A percentile compares a stretch with the other conserved stretches of the same genome.
phyloP scores from a whole-genome alignment of 2,113 vertebrate genomes.

The Orthonyx spaldingii region DNA sequence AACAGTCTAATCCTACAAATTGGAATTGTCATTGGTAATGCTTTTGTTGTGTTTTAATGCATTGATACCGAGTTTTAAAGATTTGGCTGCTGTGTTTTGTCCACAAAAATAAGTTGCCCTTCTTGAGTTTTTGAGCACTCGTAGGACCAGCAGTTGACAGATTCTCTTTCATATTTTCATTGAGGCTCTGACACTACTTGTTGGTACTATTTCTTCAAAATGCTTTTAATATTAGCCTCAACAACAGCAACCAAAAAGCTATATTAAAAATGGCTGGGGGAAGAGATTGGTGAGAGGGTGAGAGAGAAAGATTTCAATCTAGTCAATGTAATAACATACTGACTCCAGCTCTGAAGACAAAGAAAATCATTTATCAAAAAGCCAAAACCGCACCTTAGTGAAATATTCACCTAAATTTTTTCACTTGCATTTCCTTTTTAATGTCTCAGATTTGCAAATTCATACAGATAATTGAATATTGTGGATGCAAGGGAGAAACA shows the following conservation, averaged over 20 bases:
- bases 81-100: not conserved
- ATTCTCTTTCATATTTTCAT: not conserved
- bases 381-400: not conserved
- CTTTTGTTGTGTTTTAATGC: not conserved
- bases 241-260: not conserved
- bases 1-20: not conserved
- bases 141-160: not conserved
- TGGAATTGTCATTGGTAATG: not conserved
- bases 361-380: not conserved
- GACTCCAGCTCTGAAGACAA: not conserved
- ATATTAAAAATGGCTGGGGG: not conserved
- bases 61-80: not conserved
- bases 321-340: not conserved
- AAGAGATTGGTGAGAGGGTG: not conserved
- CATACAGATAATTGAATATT: not conserved
- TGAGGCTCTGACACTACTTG: not conserved
- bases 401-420: not conserved
- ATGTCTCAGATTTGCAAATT: not conserved
- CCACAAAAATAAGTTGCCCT: not conserved
- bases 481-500: not conserved
- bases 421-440: not conserved
- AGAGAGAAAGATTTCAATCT: not conserved
- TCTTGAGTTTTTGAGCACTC: not conserved
- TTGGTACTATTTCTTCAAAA: not conserved
- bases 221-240: not conserved